Evolutionary conservation across 2,888 invertebrate species (phyloP), one percentile per base, ranked within the genome.

Genomic region (Lithosia quadra): DNA sequence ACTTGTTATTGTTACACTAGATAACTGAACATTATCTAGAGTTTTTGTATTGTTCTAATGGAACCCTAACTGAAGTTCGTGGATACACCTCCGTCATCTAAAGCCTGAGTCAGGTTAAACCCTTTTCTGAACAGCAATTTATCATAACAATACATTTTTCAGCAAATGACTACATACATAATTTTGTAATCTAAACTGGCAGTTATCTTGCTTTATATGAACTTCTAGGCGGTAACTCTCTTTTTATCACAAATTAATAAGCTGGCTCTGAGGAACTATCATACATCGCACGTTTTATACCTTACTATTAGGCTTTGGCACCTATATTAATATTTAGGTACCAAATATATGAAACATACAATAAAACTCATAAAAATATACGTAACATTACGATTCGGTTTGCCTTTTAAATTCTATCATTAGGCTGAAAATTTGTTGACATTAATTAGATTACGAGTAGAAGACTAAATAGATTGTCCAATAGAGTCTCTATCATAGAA

Each of bases 31-130:
- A 22, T 34, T 34, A 11, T 39, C 22, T 11, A 43, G 28, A 61
- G 43, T 49, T 28, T 62, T 8, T 18, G 43, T 24, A 22, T 61
- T 11, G 24, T 43, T 61, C 39, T 18, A 24, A 61, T 24, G 43
- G 24, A 24, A 36, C 39, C 39, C 39, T 43, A 61, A 39, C 22
- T 61, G 15, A 64, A 65, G 33, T 43, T 60, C 10, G 55, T 56
- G 18, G 61, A 61, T 39, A 69, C 57, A 60, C 69, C 69, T 62
- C 18, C 65, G 62, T 69, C 65, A 59, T 65, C 43, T 61, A 65
- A 69, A 65, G 49, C 43, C 39, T 64, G 62, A 62, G 1, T 15
- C 39, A 18, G 43, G 43, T 18, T 39, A 43, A 43, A 61, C 58
- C 53, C 53, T 65, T 65, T 68, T 57, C 39, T 56, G 58, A 36